Evolutionary conservation across 2,888 invertebrate species (phyloP).

Genomic region (Drosophila sordidapex): DNA sequence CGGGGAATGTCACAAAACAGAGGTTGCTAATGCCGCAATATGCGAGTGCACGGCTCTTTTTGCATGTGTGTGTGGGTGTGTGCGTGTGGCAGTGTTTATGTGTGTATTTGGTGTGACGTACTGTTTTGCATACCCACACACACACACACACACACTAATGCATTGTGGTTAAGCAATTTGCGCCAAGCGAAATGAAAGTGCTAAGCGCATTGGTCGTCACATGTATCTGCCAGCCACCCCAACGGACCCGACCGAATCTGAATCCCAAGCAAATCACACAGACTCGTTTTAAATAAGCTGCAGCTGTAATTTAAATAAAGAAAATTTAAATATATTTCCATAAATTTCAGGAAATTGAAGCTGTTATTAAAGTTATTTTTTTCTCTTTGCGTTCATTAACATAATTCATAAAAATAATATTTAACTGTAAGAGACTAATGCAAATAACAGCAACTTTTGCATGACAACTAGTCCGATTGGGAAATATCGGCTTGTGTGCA

Average conservation of each 20-base stretch:
- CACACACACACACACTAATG: constrained; percentile 31
- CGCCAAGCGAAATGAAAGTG: constrained; percentile 75
- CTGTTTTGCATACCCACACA: constrained; percentile 19
- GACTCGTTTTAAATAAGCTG: background rate
- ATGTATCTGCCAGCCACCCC: constrained; percentile 33
- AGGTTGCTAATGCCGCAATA: constrained; percentile 67
- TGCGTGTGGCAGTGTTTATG: background rate
- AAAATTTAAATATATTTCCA: background rate
- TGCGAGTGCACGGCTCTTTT: constrained; percentile 15
- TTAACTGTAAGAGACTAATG: background rate
- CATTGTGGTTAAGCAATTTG: constrained; percentile 78
- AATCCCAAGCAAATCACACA: background rate
- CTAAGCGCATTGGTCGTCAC: constrained; percentile 74
- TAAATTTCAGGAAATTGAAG: background rate
- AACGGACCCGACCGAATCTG: background rate
- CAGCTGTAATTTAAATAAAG: background rate
- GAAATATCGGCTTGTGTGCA: constrained; percentile 48
- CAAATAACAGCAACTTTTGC: background rate
- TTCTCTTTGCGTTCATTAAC: background rate
- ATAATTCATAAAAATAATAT: background rate
- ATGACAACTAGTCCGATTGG: constrained; percentile 20
- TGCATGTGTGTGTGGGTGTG: constrained; percentile 1
- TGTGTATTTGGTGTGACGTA: background rate
- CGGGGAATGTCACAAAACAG: constrained; percentile 43
- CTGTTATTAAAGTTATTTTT: background rate